These are phyloP conservation scores for Alviniconcha marisindica DNA, from an alignment of 1,140 invertebrate genomes.

Conservation along the genomic window DNA sequence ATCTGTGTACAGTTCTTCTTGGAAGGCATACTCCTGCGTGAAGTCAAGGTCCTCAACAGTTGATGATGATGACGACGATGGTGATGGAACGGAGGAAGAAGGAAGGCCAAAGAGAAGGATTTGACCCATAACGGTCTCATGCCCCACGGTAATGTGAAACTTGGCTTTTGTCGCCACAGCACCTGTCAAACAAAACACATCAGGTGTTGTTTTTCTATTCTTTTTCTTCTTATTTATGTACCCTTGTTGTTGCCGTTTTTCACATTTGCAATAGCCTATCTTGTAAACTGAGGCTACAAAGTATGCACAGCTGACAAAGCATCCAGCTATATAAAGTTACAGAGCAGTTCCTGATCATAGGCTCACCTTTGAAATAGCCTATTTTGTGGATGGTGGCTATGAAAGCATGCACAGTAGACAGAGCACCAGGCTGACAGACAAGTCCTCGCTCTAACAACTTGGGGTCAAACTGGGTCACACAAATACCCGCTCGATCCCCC, in stretches of 20 bases:
- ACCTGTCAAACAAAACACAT: no score
- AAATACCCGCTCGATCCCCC: conserved; percentile 85
- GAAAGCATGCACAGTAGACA: conserved; percentile 78
- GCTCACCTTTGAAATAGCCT: conserved; percentile 77
- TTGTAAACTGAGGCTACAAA: conserved; percentile 78
- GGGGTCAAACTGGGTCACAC: conserved; percentile 86
- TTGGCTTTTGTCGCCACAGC: conserved; percentile 78
- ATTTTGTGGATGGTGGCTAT: conserved; percentile 78
- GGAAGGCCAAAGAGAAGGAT: conserved; percentile 78
- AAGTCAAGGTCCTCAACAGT: conserved; percentile 72
- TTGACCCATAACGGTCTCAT: conserved; percentile 83
- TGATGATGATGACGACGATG: conserved; percentile 4
- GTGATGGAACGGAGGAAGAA: neutral
- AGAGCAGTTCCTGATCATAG: no score
- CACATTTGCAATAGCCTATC: conserved; percentile 77
- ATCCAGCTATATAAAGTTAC: no score
- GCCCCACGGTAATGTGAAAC: conserved; percentile 84
- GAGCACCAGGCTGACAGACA: conserved; percentile 79
- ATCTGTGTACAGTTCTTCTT: conserved; percentile 61
- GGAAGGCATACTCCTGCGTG: conserved; percentile 78
- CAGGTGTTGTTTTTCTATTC: no score
- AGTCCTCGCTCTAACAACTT: conserved; percentile 83
- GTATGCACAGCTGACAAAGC: conserved; percentile 78
- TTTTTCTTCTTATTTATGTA: no score
- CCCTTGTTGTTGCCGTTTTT: no score